These are phyloP conservation scores for Molossus alvarezi DNA, from an alignment of 2,797 vertebrate species.

Conservation along the genomic window DNA sequence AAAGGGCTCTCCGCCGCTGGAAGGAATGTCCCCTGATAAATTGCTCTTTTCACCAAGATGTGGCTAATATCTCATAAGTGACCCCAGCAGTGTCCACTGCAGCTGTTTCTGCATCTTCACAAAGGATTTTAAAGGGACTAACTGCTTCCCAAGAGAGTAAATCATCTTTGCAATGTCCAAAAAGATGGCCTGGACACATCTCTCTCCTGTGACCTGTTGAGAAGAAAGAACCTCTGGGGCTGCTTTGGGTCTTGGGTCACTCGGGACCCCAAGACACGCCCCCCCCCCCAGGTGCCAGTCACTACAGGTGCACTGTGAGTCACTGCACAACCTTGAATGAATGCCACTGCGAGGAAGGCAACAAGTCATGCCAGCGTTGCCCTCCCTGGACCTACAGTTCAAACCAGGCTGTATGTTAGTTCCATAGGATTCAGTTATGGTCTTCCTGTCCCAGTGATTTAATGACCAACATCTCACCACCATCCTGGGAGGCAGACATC, in stretches of 20 bases:
- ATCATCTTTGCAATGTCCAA: slow-evolving; percentile 17
- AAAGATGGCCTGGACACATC: background rate
- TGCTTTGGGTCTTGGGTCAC: background rate
- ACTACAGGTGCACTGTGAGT: background rate
- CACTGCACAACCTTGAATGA: background rate
- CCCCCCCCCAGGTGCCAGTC: background rate
- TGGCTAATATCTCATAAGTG: slow-evolving; percentile 74
- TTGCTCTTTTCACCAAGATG: slow-evolving; percentile 76
- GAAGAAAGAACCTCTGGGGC: background rate
- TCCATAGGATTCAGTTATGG: background rate
- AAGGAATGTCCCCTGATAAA: slow-evolving; percentile 84
- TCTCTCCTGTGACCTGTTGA: background rate
- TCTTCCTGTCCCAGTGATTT: background rate
- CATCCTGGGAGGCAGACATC: background rate
- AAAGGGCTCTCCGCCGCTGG: slow-evolving; percentile 84
- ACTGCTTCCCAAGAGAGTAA: background rate
- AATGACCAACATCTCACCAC: background rate
- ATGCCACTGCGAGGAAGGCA: background rate
- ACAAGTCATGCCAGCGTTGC: rapidly evolving
- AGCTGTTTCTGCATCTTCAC: slow-evolving; percentile 30
- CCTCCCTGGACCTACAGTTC: background rate
- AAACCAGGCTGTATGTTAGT: background rate
- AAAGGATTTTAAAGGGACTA: slow-evolving; percentile 50
- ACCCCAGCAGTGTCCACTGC: slow-evolving; percentile 53
- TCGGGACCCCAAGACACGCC: background rate